A percentile compares a stretch with the other conserved stretches of the same genome.
Evolutionary conservation across 2,113 vertebrate genomes (phyloP).

Genomic region (Ivindomyrus marchei): DNA sequence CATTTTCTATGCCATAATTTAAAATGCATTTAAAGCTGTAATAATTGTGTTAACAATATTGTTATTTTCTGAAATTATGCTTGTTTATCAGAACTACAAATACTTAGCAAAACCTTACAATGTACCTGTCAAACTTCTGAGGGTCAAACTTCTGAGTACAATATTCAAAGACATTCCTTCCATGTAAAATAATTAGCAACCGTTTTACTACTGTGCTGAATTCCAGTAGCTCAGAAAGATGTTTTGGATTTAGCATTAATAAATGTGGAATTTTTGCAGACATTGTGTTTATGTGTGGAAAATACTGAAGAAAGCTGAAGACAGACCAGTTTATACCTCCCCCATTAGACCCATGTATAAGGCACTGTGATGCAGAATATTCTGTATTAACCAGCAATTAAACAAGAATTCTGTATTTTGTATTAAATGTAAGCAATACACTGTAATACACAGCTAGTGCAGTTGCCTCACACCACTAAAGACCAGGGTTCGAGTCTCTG

Average conservation of each 20-base stretch:
- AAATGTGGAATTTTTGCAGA: background rate
- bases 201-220: background rate
- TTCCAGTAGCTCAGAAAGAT: background rate
- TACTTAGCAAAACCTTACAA: background rate
- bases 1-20: background rate
- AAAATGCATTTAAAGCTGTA: background rate
- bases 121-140: background rate
- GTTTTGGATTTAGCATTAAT: background rate
- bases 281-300: background rate
- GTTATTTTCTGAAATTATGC: background rate
- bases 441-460: background rate
- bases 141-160: background rate
- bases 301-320: background rate
- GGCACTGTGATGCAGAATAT: background rate
- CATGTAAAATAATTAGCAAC: background rate
- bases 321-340: background rate
- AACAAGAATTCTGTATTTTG: background rate
- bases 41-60: background rate
- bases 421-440: background rate
- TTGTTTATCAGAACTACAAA: background rate
- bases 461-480: background rate
- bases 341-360: background rate
- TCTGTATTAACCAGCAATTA: background rate
- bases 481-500: background rate
- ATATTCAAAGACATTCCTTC: background rate